Percentiles rank a stretch among this genome's conserved stretches.
Evolutionary conservation across 2,113 vertebrate genomes (phyloP).

Genomic region (Semicossyphus pulcher): DNA sequence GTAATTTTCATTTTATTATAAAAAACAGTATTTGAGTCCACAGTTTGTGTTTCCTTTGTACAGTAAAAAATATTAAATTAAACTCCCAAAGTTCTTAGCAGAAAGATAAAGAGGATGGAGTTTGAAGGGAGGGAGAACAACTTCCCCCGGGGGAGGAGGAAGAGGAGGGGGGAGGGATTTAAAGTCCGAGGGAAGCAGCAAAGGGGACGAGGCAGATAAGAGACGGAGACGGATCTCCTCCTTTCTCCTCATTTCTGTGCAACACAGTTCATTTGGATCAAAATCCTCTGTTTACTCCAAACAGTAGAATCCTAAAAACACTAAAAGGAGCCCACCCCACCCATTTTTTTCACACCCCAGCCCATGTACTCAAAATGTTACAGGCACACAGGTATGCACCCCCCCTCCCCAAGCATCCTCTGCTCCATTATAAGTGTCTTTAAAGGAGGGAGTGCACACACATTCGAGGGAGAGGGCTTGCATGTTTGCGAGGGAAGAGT

Average conservation of each 20-base stretch:
- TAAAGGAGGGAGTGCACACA: conserved; percentile 79
- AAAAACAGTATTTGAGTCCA: conserved; percentile 84
- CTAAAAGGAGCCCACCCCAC: conserved; percentile 84
- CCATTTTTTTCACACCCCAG: conserved; percentile 58
- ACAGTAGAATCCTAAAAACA: conserved; percentile 82
- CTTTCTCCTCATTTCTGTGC: conserved; percentile 81
- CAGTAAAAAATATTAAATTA: conserved; percentile 89
- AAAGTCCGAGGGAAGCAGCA: conserved; percentile 79
- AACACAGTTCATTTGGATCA: conserved; percentile 85
- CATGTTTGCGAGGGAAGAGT: conserved; percentile 57
- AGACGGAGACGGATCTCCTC: conserved; percentile 66
- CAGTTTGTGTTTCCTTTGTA: conserved; percentile 85
- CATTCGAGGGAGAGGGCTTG: conserved; percentile 78
- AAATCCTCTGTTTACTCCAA: conserved; percentile 84
- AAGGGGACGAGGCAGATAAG: conserved; percentile 75
- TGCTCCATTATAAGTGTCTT: conserved; percentile 73
- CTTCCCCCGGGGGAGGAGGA: conserved; percentile 31
- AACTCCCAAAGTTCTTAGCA: conserved; percentile 81
- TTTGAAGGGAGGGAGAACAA: conserved; percentile 62
- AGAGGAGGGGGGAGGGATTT: conserved; percentile 16
- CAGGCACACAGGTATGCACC: conserved; percentile 78
- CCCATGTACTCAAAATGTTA: conserved; percentile 72
- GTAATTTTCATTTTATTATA: conserved; percentile 86
- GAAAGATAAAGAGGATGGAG: conserved; percentile 82
- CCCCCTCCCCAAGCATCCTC: conserved; percentile 74